phyloP scores from a whole-genome alignment of 1,140 invertebrate species.

The Dendroctonus valens region DNA sequence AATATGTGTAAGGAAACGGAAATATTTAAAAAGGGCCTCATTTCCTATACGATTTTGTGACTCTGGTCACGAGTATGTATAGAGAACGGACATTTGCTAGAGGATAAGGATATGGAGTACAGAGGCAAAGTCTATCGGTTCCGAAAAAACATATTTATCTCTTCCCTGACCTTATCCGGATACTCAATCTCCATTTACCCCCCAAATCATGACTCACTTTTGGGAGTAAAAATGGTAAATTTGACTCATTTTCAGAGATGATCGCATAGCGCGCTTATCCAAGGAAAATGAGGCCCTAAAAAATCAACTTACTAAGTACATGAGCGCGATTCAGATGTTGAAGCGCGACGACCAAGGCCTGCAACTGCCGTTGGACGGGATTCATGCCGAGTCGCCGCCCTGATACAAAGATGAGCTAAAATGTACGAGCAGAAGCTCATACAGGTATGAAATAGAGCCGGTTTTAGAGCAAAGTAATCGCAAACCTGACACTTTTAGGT shows the following conservation, averaged over 20 bases:
- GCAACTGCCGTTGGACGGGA: conserved; percentile 46
- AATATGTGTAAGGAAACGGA: too few species aligned
- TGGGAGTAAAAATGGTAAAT: too few species aligned
- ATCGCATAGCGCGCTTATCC: conserved; percentile 40
- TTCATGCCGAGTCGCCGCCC: conserved; percentile 49
- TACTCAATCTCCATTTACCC: too few species aligned
- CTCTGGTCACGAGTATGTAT: too few species aligned
- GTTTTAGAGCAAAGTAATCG: neutral
- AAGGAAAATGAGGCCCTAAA: conserved; percentile 87
- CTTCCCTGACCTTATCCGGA: too few species aligned
- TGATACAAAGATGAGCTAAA: conserved; percentile 71
- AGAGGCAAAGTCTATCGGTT: too few species aligned
- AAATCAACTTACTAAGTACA: conserved; percentile 86
- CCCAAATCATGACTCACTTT: too few species aligned
- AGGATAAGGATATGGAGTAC: too few species aligned
- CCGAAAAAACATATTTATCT: too few species aligned
- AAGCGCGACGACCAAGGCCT: conserved; percentile 56
- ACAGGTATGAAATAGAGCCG: conserved; percentile 57
- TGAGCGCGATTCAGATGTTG: conserved; percentile 84
- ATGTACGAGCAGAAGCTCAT: conserved; percentile 88
- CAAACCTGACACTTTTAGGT: conserved; percentile 57
- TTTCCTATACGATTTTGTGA: too few species aligned
- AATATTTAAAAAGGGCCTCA: too few species aligned
- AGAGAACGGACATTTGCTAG: too few species aligned
- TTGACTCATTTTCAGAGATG: conserved; percentile 25